Evolutionary conservation across 2,113 vertebrate genomes (phyloP).

Genomic region (Peromyscus maniculatus): DNA sequence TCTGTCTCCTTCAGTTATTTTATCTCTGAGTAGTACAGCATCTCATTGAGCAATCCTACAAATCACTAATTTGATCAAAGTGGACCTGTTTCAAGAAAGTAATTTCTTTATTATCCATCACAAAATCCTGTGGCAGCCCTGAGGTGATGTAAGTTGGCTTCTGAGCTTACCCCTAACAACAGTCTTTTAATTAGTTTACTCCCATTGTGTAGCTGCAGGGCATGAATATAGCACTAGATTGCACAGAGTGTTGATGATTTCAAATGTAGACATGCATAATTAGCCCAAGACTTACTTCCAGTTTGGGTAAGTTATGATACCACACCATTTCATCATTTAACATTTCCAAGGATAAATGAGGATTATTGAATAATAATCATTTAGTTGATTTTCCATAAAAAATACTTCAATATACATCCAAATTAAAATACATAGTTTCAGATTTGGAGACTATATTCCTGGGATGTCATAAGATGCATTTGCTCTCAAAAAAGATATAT

Average conservation of each 20-base stretch:
- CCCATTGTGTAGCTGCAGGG: background rate
- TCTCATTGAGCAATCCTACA: background rate
- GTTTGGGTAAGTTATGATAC: background rate
- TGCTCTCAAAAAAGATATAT: no score
- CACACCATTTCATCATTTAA: background rate
- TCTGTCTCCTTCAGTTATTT: background rate
- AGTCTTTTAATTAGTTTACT: background rate
- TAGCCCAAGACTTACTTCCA: background rate
- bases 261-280: background rate
- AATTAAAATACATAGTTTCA: background rate
- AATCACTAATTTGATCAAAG: slow-evolving; percentile 34
- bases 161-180: background rate
- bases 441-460: background rate
- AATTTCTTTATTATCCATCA: slow-evolving; percentile 3
- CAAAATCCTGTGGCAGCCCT: background rate
- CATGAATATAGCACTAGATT: background rate
- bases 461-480: background rate
- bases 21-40: background rate
- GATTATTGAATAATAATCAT: background rate
- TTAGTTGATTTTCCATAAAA: background rate
- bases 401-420: background rate
- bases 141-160: background rate
- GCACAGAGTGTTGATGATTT: background rate
- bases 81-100: background rate
- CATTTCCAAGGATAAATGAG: background rate